Conservation (phyloP, 2,797 vertebrate species). For the Sardinella longiceps region DNA sequence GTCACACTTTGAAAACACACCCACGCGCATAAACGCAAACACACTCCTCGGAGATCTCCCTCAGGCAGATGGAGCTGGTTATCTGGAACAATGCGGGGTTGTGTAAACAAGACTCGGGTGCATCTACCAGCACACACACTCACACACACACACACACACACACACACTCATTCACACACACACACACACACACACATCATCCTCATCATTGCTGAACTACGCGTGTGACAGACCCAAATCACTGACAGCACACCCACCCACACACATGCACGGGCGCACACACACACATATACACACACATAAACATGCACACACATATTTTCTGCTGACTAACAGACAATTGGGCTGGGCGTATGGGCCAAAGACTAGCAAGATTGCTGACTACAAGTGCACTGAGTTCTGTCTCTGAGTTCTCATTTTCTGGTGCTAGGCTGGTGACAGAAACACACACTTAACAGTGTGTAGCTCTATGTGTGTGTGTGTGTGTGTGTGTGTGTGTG, state of each 20-base stretch:
- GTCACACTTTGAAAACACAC: conserved; percentile 17
- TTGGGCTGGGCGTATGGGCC: neutral
- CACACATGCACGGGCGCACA: neutral
- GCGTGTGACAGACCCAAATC: neutral
- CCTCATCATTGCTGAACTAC: neutral
- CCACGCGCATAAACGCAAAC: neutral
- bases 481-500: neutral
- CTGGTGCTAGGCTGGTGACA: neutral
- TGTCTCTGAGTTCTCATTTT: neutral
- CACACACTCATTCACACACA: too few relatives aligned
- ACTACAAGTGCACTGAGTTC: neutral
- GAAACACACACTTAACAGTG: neutral
- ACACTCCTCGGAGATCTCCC: neutral
- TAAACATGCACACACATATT: neutral
- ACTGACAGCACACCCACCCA: neutral
- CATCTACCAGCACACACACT: neutral
- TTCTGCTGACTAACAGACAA: conserved; percentile 20
- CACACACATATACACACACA: neutral
- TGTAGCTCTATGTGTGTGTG: neutral
- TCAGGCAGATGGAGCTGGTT: conserved; percentile 6
- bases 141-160: conserved; percentile 7
- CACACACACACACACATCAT: conserved; percentile 13
- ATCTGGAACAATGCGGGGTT: conserved; percentile 12
- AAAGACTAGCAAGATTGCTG: neutral
- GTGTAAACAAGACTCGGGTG: conserved; percentile 10